Conservation (phyloP, 2,113 vertebrate genomes). For the Ascaphus truei region DNA sequence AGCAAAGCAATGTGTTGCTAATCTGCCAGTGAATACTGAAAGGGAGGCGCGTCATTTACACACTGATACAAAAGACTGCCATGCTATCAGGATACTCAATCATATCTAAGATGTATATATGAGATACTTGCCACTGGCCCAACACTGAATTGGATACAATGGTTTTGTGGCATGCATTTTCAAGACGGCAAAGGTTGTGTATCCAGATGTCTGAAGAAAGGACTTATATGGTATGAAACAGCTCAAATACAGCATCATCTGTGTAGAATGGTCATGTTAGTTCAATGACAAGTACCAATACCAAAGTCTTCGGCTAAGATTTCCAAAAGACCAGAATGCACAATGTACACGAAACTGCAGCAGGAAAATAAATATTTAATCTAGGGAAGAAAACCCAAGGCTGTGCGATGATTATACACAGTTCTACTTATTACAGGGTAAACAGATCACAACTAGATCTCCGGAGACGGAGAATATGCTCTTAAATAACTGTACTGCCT, state of each 20-base stretch:
- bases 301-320: not conserved
- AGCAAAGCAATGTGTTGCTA: no score
- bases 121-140: not conserved
- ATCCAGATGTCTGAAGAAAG: not conserved
- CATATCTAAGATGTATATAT: not conserved
- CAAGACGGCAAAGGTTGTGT: not conserved
- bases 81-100: not conserved
- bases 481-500: no score
- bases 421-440: not conserved
- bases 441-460: not conserved
- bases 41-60: no score
- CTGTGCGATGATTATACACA: not conserved
- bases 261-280: not conserved
- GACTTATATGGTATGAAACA: slow-evolving; percentile 14
- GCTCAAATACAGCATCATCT: not conserved
- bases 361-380: not conserved
- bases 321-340: not conserved
- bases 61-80: no score
- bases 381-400: not conserved
- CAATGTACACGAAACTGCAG: not conserved
- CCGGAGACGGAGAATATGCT: not conserved
- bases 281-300: not conserved
- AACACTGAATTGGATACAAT: not conserved
- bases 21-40: no score
- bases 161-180: not conserved